Base-by-base conservation (phyloP, 1,140 invertebrate species). In the Scaptomyza graminum region DNA sequence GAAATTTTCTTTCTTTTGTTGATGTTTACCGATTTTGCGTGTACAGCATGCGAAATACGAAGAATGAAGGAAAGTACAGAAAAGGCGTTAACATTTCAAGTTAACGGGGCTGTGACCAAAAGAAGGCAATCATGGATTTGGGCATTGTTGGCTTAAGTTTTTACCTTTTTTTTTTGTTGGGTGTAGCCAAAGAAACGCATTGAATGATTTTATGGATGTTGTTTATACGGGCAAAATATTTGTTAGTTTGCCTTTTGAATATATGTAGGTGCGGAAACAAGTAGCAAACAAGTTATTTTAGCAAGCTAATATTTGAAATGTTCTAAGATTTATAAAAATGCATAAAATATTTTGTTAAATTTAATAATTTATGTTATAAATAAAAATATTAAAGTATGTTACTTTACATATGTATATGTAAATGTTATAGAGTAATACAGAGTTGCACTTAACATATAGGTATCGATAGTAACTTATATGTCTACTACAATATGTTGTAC, bases 21-120 rank as follows among this genome's bases (percentile, higher is more conserved):
- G 61, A 15, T 56, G 37, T 31, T 59, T 47, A 52, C 51, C 55
- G 47, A 54, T 72, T 67, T 69, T 54, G 64, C 78, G 82, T 88
- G 82, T 55, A 9, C 62, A 75, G 82, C 82, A 87, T 87, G 78
- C 74, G 55, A 87, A 85, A 81, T 75, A 49, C 57, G 77, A 56
- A 87, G 82, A 87, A 87, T 81, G 68, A 64, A 74, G 47, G 50
- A 63, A 76, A 83, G 64, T 44, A 44, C 31, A 62, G 63, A 67
- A 57, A 84, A 84, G 60, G 76, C 67, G 80, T 66, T 76, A 80
- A 84, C 81, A 80, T 44, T 67, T 57, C 18, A 16, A 71, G 57
- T 77, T 81, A 81, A 80, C 74, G 59, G 62, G 62, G 57, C 52
- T 71, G 51, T 56, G 51, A 67, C 71, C 71, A 77, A 63, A 51